Conservation (phyloP, 2,113 vertebrate species). For the Spea multiplicata region DNA sequence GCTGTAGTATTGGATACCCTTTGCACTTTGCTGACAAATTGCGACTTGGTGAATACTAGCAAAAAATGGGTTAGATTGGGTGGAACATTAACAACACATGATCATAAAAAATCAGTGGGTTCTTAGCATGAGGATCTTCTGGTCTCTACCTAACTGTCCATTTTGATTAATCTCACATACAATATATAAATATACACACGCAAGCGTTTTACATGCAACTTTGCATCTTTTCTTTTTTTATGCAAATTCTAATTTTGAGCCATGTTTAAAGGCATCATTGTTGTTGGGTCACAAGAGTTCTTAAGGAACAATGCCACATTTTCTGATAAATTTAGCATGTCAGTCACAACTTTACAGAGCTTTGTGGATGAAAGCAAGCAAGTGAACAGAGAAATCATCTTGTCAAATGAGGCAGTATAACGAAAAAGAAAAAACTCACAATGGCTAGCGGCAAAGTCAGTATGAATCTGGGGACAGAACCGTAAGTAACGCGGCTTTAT, state of each 20-base stretch:
- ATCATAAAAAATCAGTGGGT: neutral
- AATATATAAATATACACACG: neutral
- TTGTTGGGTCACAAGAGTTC: neutral
- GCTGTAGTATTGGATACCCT: too few species aligned
- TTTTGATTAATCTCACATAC: neutral
- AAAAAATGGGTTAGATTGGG: too few species aligned
- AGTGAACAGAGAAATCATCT: slow-evolving; percentile 39
- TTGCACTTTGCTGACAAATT: too few species aligned
- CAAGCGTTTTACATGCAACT: neutral
- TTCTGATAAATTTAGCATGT: slow-evolving; percentile 35
- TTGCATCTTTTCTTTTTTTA: neutral
- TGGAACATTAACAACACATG: neutral
- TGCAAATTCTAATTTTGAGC: neutral
- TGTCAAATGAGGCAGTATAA: slow-evolving; percentile 37
- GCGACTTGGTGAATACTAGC: too few species aligned
- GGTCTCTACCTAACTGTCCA: neutral
- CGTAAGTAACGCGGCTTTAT: slow-evolving; percentile 19
- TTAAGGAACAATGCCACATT: slow-evolving; percentile 2
- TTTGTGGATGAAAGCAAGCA: slow-evolving; percentile 31
- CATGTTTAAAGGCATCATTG: neutral
- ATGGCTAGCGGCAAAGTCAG: slow-evolving; percentile 40
- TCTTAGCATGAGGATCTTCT: neutral
- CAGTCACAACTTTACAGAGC: slow-evolving; percentile 30
- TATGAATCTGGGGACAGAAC: slow-evolving; percentile 18
- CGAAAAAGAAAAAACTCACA: slow-evolving; percentile 20